phyloP scores from a whole-genome alignment of 2,797 vertebrate species.

The Sarcoramphus papa region DNA sequence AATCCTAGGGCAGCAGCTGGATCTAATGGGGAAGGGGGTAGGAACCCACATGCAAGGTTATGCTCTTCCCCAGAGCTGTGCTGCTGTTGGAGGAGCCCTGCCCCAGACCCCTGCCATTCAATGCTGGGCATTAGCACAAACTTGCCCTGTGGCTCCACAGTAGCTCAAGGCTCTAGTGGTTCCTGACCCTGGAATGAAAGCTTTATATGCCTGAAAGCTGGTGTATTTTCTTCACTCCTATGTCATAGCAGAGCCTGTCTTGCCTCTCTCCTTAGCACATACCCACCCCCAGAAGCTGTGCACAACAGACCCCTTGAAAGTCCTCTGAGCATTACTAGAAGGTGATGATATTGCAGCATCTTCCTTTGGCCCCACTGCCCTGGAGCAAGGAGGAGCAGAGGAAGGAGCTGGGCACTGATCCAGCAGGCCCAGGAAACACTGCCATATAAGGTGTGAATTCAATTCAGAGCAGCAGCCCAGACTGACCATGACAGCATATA shows the following conservation, averaged over 20 bases:
- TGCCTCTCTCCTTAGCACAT: background rate
- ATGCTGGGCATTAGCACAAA: background rate
- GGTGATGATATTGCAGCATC: background rate
- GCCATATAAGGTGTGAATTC: conserved; percentile 44
- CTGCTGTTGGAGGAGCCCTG: background rate
- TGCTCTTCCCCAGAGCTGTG: background rate
- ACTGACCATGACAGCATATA: background rate
- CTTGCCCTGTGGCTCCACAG: background rate
- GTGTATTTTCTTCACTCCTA: background rate
- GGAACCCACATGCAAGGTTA: background rate
- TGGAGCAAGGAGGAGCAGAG: background rate
- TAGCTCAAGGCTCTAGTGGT: background rate
- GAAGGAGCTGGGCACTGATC: background rate
- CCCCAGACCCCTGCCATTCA: background rate
- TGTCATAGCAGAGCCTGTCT: background rate
- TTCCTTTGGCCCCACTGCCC: background rate
- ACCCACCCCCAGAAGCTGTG: background rate
- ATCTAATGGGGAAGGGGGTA: background rate
- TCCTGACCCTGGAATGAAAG: background rate
- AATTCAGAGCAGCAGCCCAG: background rate
- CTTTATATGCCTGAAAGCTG: background rate
- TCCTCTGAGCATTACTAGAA: background rate
- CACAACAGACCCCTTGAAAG: background rate
- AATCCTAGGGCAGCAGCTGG: background rate
- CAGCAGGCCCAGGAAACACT: background rate